phyloP scores from a whole-genome alignment of 1,140 invertebrate species.

The Nixonia krombeini region DNA sequence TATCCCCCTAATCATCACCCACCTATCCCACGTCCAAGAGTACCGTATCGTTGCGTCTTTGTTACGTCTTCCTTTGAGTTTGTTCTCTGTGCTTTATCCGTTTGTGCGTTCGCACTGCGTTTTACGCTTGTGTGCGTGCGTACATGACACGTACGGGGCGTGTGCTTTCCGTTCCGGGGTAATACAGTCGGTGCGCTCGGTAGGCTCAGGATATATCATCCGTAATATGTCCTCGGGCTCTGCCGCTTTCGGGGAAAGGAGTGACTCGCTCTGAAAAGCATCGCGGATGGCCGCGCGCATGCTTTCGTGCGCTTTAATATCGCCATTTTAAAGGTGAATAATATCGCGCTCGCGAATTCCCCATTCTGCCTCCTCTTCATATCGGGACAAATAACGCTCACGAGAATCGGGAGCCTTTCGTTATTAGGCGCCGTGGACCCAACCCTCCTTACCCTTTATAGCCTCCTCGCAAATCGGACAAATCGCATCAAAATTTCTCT shows the following conservation, averaged over 20 bases:
- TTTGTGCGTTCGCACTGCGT: conserved; percentile 5
- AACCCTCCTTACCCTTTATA: conserved; percentile 3
- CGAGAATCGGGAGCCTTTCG: too few relatives aligned
- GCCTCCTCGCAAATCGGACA: not conserved
- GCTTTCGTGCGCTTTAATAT: conserved; percentile 56
- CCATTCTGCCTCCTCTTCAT: not conserved
- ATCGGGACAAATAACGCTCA: not conserved
- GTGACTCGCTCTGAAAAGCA: conserved; percentile 44
- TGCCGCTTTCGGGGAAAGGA: conserved; percentile 43
- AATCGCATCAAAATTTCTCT: too few relatives aligned
- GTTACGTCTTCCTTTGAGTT: not conserved
- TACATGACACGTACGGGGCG: conserved; percentile 59
- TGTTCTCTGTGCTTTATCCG: not conserved
- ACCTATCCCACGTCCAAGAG: not conserved
- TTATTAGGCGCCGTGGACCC: too few relatives aligned
- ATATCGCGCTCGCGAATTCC: conserved; percentile 26
- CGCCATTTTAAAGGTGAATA: conserved; percentile 71
- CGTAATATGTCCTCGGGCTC: conserved; percentile 54
- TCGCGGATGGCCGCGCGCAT: conserved; percentile 56
- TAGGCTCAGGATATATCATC: not conserved
- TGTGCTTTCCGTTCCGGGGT: conserved; percentile 59
- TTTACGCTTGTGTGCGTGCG: conserved; percentile 30
- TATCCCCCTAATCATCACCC: not conserved
- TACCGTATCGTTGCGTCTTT: not conserved
- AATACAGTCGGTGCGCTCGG: conserved; percentile 36